Conservation (phyloP, 1,140 invertebrate species). For the Sinella curviseta region DNA sequence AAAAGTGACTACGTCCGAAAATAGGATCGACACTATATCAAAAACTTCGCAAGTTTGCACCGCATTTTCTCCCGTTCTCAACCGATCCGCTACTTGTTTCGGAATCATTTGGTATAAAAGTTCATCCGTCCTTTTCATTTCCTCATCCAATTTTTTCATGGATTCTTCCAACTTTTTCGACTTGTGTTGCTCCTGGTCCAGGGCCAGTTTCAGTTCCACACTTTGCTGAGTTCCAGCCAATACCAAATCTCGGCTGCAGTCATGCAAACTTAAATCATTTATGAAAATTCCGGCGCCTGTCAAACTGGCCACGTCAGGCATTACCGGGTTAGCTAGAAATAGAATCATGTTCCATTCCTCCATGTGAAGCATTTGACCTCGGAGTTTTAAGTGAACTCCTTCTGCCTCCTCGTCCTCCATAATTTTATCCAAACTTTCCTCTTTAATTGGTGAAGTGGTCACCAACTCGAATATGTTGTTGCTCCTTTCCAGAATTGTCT, state of each 20-base stretch:
- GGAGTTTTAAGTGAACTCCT: background rate
- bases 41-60: slow-evolving; percentile 97
- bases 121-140: slow-evolving; percentile 93
- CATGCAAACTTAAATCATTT: slow-evolving; percentile 96
- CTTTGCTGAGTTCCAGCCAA: slow-evolving; percentile 95
- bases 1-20: slow-evolving; percentile 95
- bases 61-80: slow-evolving; percentile 86
- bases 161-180: slow-evolving; percentile 94
- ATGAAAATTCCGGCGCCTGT: slow-evolving; percentile 89
- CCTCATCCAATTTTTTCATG: slow-evolving; percentile 91
- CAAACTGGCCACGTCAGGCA: slow-evolving; percentile 84
- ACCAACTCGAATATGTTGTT: slow-evolving; percentile 95
- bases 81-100: slow-evolving; percentile 88
- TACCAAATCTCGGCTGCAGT: slow-evolving; percentile 94
- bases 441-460: slow-evolving; percentile 56
- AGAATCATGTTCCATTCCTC: slow-evolving; percentile 96
- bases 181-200: slow-evolving; percentile 95
- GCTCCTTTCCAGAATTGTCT: slow-evolving; percentile 85
- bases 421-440: slow-evolving; percentile 26
- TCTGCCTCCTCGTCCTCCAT: slow-evolving; percentile 38
- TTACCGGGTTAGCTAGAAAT: slow-evolving; percentile 92
- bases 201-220: slow-evolving; percentile 88
- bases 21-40: slow-evolving; percentile 89
- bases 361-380: slow-evolving; percentile 92
- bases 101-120: slow-evolving; percentile 98